These are phyloP conservation scores for Tetramorium alpestre DNA, from an alignment of 1,140 invertebrate species.

Conservation along the genomic window DNA sequence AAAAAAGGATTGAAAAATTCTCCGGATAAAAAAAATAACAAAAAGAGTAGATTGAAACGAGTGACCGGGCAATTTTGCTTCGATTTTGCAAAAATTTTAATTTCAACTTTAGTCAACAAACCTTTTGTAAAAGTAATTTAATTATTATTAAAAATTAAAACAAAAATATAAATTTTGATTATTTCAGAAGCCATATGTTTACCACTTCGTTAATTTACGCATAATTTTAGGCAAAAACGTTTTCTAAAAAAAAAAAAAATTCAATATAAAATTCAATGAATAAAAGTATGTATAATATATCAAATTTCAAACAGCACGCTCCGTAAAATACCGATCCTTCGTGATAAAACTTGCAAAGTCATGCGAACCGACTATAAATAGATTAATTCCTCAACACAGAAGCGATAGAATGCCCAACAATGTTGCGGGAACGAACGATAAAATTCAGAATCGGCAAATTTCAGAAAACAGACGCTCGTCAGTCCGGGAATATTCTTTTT, in stretches of 20 bases:
- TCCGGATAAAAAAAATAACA: not conserved
- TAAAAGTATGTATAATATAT: slow-evolving; percentile 18
- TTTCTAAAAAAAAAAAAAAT: not conserved
- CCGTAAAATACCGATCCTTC: not conserved
- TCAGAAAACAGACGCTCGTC: not conserved
- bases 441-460: slow-evolving; percentile 11
- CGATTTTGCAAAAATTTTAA: not conserved
- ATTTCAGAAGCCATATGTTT: not conserved
- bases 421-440: not conserved
- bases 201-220: not conserved
- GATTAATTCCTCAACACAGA: slow-evolving; percentile 36
- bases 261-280: not conserved
- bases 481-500: not conserved
- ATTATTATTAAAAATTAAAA: not conserved
- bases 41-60: not conserved
- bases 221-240: not conserved
- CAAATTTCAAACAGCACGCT: not conserved
- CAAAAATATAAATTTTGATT: not conserved
- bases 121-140: not conserved
- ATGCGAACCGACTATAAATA: not conserved
- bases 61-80: not conserved
- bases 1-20: not conserved
- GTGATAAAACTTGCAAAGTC: not conserved
- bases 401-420: slow-evolving; percentile 9
- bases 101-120: not conserved